phyloP scores from a whole-genome alignment of 2,113 vertebrate genomes.

The Lepus europaeus region DNA sequence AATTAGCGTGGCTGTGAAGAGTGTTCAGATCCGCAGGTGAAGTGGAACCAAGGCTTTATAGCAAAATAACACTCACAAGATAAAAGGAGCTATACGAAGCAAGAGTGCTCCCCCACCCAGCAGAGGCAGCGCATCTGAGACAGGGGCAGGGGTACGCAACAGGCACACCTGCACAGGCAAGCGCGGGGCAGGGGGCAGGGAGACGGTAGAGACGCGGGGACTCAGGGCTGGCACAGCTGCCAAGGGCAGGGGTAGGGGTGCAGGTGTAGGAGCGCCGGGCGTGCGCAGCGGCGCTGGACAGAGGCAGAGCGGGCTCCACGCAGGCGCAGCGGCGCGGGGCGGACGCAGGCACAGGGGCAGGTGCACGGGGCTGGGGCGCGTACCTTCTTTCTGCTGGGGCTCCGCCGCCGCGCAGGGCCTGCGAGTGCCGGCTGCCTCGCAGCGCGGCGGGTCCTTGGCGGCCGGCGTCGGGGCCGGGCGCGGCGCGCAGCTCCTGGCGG shows the following conservation, averaged over 20 bases:
- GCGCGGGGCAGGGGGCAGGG: not conserved
- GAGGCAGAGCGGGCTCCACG: too few species aligned
- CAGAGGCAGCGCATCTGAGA: not conserved
- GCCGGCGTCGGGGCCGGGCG: slow-evolving; percentile 65
- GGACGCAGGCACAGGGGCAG: not conserved
- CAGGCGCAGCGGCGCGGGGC: not conserved
- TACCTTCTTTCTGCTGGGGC: slow-evolving; percentile 89
- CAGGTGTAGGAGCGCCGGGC: not conserved
- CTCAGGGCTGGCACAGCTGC: not conserved
- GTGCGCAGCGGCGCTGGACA: too few species aligned
- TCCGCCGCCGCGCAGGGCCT: slow-evolving; percentile 75
- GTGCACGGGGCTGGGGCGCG: fast-evolving
- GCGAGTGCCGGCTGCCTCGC: slow-evolving; percentile 84
- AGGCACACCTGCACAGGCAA: not conserved
- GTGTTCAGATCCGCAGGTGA: slow-evolving; percentile 29
- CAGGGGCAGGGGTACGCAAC: too few species aligned
- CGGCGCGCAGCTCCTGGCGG: slow-evolving; percentile 72
- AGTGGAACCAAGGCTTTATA: not conserved
- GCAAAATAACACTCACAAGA: slow-evolving; percentile 60
- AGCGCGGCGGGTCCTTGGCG: slow-evolving; percentile 65
- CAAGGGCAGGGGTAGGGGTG: not conserved
- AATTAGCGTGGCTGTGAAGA: slow-evolving; percentile 56
- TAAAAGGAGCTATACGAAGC: not conserved
- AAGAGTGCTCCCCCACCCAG: not conserved
- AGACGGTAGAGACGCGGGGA: not conserved